Evolutionary conservation across 2,113 vertebrate species (phyloP).

Genomic region (Dromaius novaehollandiae): DNA sequence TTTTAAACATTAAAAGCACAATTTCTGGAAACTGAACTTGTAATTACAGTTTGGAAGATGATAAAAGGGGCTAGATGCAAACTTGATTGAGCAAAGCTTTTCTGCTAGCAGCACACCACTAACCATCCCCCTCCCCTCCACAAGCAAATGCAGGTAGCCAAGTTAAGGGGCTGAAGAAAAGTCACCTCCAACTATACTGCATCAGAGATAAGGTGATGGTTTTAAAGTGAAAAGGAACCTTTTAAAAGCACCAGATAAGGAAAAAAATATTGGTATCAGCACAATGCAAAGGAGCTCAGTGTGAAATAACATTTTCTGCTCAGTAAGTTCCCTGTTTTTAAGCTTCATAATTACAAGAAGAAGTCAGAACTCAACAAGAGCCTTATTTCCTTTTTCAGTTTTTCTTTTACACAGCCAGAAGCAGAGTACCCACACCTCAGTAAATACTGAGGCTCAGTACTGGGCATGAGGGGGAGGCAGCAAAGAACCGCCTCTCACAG

Average conservation of each 20-base stretch:
- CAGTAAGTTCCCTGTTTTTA: neutral
- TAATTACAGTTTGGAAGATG: neutral
- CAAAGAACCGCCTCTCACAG: neutral
- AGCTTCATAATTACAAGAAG: neutral
- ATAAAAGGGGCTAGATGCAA: neutral
- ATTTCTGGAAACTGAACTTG: neutral
- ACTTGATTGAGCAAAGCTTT: neutral
- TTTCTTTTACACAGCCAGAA: neutral
- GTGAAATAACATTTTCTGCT: constrained; percentile 26
- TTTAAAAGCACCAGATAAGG: neutral
- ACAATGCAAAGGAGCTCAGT: neutral
- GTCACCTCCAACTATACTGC: neutral
- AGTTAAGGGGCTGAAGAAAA: neutral
- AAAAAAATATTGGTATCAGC: neutral
- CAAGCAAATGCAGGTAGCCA: neutral
- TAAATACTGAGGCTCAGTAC: neutral
- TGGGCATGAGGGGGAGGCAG: neutral
- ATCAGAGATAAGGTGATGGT: neutral
- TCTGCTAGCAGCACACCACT: neutral
- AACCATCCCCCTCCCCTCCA: neutral
- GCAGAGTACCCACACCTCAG: neutral
- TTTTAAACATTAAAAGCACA: neutral
- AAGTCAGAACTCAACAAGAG: neutral
- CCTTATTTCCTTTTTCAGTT: neutral
- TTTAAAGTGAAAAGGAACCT: neutral